Evolutionary conservation across 2,113 vertebrate genomes (phyloP), one percentile per base, ranked within the genome.

Genomic region (Chascanopsetta lugubris): DNA sequence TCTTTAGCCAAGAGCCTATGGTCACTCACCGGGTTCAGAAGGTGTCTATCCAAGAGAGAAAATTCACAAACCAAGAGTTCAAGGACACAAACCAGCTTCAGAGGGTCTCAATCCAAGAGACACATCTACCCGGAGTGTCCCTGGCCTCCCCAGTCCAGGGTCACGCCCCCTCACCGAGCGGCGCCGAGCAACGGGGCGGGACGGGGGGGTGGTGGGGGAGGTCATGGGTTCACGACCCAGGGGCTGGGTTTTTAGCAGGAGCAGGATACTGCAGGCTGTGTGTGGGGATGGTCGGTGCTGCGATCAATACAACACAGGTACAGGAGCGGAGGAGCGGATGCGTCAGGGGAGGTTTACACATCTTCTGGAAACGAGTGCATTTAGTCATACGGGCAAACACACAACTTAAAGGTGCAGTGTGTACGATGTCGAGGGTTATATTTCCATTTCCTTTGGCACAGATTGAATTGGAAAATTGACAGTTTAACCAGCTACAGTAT

Each of bases 241-340:
- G 61, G 72, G 80, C 79, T 80, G 79, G 57, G 12, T 84, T 87
- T 69, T 87, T 69, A 67, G 80, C 85, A 84, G 82, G 80, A 77
- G 60, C 72, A 64, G 79, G 66, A 80, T 83, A 79, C 86, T 84
- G 64, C 51, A 8, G 86, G 86, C 82, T 80, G 72, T 80, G 80
- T 24, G 69, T 57, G 79, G 57, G 54, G 61, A 58, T 50, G 77
- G 59, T 27, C 47, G 40, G 61, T 56, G 56, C 73, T 30, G 42
- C 30, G 17, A 85, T 86, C 85, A 62, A 88, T 84, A 85, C 65
- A 58, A 80, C 84, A 87, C 84, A 87, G 85, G 84, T 89, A 86
- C 61, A 40, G 48, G 61, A 69, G 72, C 53, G 57, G 72, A 54
- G 64, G 72, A 54, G 32, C 25, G 22, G 47, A 45, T 26, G 29